Evolutionary conservation across 1,140 invertebrate species (phyloP).

Genomic region (Penaeus chinensis): DNA sequence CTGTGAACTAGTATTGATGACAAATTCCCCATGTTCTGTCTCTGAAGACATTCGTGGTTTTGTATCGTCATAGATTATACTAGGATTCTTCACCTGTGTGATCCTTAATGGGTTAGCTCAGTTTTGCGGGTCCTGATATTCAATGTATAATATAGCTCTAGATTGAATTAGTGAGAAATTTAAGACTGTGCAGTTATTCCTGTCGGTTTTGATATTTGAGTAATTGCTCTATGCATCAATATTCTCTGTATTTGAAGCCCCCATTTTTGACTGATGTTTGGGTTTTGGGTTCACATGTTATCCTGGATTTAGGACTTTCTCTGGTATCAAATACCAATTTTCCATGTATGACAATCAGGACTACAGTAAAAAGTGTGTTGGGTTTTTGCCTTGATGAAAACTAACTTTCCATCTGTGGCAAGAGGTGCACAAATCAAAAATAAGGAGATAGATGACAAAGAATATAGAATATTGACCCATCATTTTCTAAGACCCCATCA

Average conservation of each 20-base stretch:
- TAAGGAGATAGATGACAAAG: too few relatives aligned
- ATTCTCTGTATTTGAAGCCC: not conserved
- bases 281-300: too few relatives aligned
- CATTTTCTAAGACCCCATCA: too few relatives aligned
- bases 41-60: not conserved
- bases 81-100: not conserved
- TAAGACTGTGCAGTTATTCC: not conserved
- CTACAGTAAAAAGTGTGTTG: too few relatives aligned
- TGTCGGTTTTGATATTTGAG: not conserved
- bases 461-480: too few relatives aligned
- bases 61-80: not conserved
- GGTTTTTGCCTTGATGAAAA: too few relatives aligned
- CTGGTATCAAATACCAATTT: too few relatives aligned
- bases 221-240: not conserved
- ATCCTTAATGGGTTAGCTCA: not conserved
- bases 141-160: not conserved
- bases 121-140: conserved; percentile 1
- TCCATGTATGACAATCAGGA: too few relatives aligned
- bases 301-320: too few relatives aligned
- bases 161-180: not conserved
- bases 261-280: not conserved
- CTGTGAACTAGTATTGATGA: not conserved
- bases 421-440: too few relatives aligned
- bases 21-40: not conserved
- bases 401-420: too few relatives aligned